phyloP scores from a whole-genome alignment of 2,113 vertebrate species.

The Campylomormyrus numenius region DNA sequence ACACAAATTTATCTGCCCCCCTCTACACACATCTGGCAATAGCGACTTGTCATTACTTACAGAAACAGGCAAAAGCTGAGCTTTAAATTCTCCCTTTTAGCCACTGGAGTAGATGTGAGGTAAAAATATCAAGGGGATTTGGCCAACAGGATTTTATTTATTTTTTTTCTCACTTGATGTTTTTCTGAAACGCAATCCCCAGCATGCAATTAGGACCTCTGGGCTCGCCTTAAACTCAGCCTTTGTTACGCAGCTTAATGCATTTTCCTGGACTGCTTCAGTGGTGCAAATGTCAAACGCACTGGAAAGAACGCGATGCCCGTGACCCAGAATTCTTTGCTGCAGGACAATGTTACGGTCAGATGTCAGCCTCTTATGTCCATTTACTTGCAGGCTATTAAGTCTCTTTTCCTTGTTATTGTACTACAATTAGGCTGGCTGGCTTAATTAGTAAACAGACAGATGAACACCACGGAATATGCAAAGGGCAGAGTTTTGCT shows the following conservation, averaged over 20 bases:
- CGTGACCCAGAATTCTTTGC: not conserved
- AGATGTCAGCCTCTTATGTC: not conserved
- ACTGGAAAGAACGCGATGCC: not conserved
- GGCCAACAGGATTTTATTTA: not conserved
- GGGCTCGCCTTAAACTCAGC: not conserved
- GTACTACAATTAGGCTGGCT: not conserved
- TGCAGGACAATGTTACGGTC: not conserved
- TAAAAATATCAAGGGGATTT: not conserved
- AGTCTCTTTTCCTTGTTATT: not conserved
- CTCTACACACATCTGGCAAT: not conserved
- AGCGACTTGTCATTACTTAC: not conserved
- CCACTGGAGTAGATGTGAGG: not conserved
- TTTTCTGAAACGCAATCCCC: constrained; percentile 1
- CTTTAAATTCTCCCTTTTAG: not conserved
- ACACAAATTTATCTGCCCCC: not conserved
- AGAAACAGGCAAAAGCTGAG: not conserved
- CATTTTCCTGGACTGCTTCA: constrained; percentile 2
- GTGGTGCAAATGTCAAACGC: not conserved
- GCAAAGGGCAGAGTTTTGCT: not conserved
- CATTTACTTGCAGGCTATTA: not conserved
- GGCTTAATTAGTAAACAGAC: not conserved
- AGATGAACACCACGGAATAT: not conserved
- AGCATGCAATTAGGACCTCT: not conserved
- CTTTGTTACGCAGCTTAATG: not conserved
- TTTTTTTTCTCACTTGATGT: not conserved